phyloP scores from a whole-genome alignment of 2,113 vertebrate species.

The Aphyosemion australe region DNA sequence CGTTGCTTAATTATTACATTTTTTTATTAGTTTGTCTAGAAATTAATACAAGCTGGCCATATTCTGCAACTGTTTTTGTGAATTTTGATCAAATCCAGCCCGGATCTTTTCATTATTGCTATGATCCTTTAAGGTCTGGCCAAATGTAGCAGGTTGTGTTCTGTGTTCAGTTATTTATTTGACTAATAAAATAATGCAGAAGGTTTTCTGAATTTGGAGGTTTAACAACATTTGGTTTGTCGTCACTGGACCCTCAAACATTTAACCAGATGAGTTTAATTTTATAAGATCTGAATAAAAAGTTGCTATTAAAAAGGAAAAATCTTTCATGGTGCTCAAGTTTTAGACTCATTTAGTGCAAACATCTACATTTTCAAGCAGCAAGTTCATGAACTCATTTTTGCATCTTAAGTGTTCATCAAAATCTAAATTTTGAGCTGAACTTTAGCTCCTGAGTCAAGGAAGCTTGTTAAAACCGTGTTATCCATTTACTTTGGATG shows the following conservation, averaged over 20 bases:
- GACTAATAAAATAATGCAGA: too few relatives aligned
- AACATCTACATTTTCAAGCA: too few relatives aligned
- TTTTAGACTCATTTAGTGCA: too few relatives aligned
- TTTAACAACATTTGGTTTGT: too few relatives aligned
- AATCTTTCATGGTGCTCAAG: too few relatives aligned
- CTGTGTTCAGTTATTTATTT: too few relatives aligned
- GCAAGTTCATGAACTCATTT: too few relatives aligned
- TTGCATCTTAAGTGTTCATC: neutral
- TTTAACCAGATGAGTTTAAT: neutral
- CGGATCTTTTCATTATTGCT: too few relatives aligned
- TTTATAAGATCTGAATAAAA: too few relatives aligned
- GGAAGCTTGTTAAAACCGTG: slow-evolving; percentile 58
- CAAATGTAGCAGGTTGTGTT: neutral
- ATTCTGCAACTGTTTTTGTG: neutral
- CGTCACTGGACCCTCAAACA: too few relatives aligned
- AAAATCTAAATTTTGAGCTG: slow-evolving; percentile 16
- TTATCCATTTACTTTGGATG: slow-evolving; percentile 73
- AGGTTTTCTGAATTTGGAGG: too few relatives aligned
- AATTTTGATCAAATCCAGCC: neutral
- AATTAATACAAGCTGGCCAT: neutral
- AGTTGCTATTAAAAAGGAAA: too few relatives aligned
- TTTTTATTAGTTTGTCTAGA: neutral
- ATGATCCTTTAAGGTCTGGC: neutral
- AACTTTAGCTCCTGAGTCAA: slow-evolving; percentile 63
- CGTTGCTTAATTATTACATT: slow-evolving; percentile 2